These are phyloP conservation scores for Sarcophaga peregrina DNA, from an alignment of 1,140 invertebrate species.

Conservation along the genomic window DNA sequence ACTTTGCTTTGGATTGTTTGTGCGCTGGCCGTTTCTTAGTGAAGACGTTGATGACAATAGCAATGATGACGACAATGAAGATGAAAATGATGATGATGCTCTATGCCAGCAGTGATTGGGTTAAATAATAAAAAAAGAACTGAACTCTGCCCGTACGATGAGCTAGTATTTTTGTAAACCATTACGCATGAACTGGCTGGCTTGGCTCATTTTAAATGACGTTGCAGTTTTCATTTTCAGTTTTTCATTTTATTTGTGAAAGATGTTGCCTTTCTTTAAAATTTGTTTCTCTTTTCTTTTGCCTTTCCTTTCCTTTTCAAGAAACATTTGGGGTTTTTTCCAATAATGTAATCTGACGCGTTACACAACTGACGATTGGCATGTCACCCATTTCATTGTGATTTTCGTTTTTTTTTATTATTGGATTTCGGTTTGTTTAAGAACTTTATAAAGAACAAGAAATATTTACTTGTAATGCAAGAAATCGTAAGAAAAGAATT, in stretches of 20 bases:
- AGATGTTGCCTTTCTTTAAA: neutral
- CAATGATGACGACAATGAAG: no score
- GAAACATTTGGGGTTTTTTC: neutral
- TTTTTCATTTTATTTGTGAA: neutral
- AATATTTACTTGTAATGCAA: slow-evolving; percentile 23
- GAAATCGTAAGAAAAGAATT: no score
- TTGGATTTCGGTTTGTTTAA: no score
- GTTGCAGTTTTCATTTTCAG: neutral
- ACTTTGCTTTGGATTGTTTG: no score
- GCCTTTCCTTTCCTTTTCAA: neutral
- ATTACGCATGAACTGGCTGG: slow-evolving; percentile 2
- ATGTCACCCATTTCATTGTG: slow-evolving; percentile 27
- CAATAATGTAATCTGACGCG: neutral
- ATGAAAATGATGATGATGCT: neutral
- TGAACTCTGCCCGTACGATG: no score
- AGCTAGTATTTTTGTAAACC: neutral
- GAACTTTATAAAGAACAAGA: no score
- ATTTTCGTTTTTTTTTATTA: neutral
- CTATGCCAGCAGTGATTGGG: neutral
- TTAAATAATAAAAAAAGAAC: neutral
- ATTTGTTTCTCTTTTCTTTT: neutral
- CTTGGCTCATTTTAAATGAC: slow-evolving; percentile 13
- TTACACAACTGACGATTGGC: neutral
- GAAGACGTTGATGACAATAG: no score
- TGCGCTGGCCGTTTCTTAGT: no score